Percentiles rank a stretch among this genome's conserved stretches.
These are phyloP conservation scores for Drosophila mettleri DNA, from an alignment of 2,888 invertebrate genomes.

Conservation along the genomic window DNA sequence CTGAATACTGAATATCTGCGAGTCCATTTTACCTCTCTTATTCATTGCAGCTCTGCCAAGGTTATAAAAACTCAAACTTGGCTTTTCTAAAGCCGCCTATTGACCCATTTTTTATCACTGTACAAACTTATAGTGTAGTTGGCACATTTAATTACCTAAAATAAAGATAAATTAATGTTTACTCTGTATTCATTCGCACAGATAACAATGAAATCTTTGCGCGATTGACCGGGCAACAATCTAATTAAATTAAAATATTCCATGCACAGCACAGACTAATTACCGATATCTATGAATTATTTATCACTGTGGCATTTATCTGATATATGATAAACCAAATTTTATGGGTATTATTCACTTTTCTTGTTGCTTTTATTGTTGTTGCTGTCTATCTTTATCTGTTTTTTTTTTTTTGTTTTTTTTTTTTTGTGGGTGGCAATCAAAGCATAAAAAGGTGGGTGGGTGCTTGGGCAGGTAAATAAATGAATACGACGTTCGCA, in stretches of 20 bases:
- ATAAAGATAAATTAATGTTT: slow-evolving; percentile 44
- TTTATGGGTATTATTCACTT: slow-evolving; percentile 1
- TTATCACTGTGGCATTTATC: slow-evolving; percentile 31
- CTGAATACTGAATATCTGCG: neutral
- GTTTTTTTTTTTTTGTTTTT: no score
- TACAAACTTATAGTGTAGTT: slow-evolving; percentile 24
- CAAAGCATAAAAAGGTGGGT: slow-evolving; percentile 47
- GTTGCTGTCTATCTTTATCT: no score
- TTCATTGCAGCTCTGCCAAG: no score
- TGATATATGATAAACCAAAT: slow-evolving; percentile 38
- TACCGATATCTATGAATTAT: slow-evolving; percentile 12
- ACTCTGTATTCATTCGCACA: slow-evolving; percentile 1
- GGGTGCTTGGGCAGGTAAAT: slow-evolving; percentile 37
- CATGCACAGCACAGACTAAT: slow-evolving; percentile 10
- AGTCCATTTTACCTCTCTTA: neutral
- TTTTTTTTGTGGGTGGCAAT: slow-evolving; percentile 20
- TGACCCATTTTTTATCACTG: slow-evolving; percentile 35
- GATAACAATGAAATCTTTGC: slow-evolving; percentile 32
- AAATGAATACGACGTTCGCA: slow-evolving; percentile 43
- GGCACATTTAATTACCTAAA: slow-evolving; percentile 28
- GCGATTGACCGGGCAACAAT: slow-evolving; percentile 31
- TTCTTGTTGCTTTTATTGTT: neutral
- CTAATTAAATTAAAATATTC: slow-evolving; percentile 40
- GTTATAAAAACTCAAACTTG: neutral
- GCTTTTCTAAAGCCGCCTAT: neutral